Evolutionary conservation across 2,797 vertebrate genomes (phyloP), one percentile per base, ranked within the genome.

Genomic region (Craterocephalus amniculus): DNA sequence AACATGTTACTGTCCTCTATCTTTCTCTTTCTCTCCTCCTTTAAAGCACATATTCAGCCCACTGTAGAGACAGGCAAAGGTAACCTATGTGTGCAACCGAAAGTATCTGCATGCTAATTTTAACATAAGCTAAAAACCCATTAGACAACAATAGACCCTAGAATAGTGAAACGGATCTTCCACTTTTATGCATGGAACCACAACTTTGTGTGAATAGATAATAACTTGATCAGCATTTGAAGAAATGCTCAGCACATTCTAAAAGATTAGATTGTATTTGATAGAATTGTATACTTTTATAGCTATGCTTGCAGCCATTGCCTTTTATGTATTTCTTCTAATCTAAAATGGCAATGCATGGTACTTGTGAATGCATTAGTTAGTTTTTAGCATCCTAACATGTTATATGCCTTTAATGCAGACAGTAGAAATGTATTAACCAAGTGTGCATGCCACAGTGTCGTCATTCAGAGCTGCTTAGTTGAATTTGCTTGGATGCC

Each of bases 11-110:
- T 35, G 48, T 18, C 7, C 26, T 65, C 35, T 78, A 20, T 87
- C 58, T 84, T 54, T 96, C 87, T 93, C 67, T 91, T 88, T 93
- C 89, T 88, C 79, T 92, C 62, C 69, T 80, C 67, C 85, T 80
- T 94, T 87, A 96, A 48, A 97, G 96, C 93, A 89, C 93, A 80
- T 94, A 91, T 95, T 94, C 95, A 88, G 92, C 94, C 95, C 92
- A 93, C 95, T 91, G 90, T 96, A 96, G 94, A 93, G 91, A 83
- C 92, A 90, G 96, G 95, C 94, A 96, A 97, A 99, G 97, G 96
- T 99, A 97, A 98, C 95, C 57, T 31, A 88, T 67, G 72, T 76
- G 51, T 81, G 74, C 80, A 81, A 80, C 38, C 61, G 73, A 81
- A 88, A 86, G 87, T 79, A 84, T 83, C 89, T 94, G 93, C 94